Evolutionary conservation across 2,113 vertebrate genomes (phyloP), one percentile per base, ranked within the genome.

Genomic region (Nipponia nippon): DNA sequence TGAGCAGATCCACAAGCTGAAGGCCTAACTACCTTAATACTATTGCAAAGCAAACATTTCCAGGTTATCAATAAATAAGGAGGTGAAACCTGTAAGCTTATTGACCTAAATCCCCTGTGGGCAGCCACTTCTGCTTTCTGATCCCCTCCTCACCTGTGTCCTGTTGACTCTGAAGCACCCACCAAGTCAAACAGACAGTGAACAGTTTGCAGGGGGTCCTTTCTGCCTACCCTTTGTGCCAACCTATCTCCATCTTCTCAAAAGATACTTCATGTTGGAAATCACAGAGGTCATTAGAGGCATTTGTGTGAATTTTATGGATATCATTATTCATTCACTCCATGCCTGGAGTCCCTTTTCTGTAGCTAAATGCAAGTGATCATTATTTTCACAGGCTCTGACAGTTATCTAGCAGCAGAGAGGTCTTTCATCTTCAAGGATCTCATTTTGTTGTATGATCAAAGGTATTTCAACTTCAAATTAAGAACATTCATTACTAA

Each of bases 371-470:
- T 73, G 58, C 66, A 73, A 93, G 78, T 16, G 17, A 81, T 92
- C 71, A 59, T 93, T 93, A 94, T 92, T 94, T 89, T 75, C 49
- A 87, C 40, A 76, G 47, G 17, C 22, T 94, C 36, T 91, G 53
- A 17, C 42, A 55, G 56, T 89, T 91, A 65, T 77, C 73, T 95
- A 73, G 49, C 77, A 94, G 66, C 40, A 89, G 76, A 58, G 19
- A 86, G 29, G 6, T 83, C 72, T 95, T 97, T 96, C 65, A 89
- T 95, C 82, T 96, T 92, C 1, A 8, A 81, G 76, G 65, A 84
- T 69, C 80, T 84, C 62, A 83, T 87, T 97, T 96, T 91, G 42
- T 95, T 82, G 46, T 58, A 38, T 77, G 87, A 96, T 96, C 91
- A 96, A 94, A 97, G 53, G 46, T 80, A 91, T 95, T 93, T 90